Conservation (phyloP, 2,888 invertebrate species). For the Hypena proboscidalis region DNA sequence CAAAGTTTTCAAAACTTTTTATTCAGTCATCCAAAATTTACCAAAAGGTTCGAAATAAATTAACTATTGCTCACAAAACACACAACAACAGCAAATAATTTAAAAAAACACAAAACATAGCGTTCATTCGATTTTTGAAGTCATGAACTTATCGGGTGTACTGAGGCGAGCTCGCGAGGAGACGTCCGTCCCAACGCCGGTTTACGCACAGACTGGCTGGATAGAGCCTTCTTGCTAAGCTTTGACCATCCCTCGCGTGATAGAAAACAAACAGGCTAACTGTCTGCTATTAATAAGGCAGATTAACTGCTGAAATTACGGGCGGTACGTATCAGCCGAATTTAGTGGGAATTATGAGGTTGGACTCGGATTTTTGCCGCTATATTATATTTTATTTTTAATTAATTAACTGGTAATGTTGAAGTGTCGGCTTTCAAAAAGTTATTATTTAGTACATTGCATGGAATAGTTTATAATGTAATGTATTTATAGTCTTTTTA, state of each 20-base stretch:
- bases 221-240: conserved; percentile 8
- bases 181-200: conserved; percentile 26
- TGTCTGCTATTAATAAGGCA: no score
- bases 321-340: no score
- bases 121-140: neutral
- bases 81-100: neutral
- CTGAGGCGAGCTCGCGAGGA: conserved; percentile 11
- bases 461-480: no score
- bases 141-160: conserved; percentile 26
- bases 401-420: no score
- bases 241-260: conserved; percentile 5
- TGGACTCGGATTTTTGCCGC: no score
- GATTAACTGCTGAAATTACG: no score
- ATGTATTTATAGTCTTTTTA: no score
- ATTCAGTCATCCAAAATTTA: neutral
- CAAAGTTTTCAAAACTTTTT: conserved; percentile 8
- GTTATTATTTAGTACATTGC: no score
- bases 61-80: neutral
- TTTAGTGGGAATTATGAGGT: no score
- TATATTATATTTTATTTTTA: no score
- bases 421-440: no score
- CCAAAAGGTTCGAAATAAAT: neutral
- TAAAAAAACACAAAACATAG: neutral
- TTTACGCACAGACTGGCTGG: conserved; percentile 27
- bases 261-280: conserved; percentile 2